A percentile compares a stretch with the other conserved stretches of the same genome.
These are phyloP conservation scores for Plectropomus leopardus DNA, from an alignment of 2,113 vertebrate species.

Conservation along the genomic window DNA sequence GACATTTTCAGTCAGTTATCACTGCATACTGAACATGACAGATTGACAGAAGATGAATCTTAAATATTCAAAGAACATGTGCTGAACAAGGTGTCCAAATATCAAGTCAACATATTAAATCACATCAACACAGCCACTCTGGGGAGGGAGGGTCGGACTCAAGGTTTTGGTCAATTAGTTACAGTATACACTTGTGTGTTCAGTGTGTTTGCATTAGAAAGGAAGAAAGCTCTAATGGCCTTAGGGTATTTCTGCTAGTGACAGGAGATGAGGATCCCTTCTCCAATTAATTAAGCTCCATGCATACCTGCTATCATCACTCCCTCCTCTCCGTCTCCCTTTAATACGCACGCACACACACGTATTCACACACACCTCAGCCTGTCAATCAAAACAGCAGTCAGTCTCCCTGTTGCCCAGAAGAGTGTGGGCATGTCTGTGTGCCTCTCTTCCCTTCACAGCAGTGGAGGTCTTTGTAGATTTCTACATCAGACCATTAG, in stretches of 20 bases:
- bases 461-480: conserved; percentile 63
- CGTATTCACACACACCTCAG: conserved; percentile 10
- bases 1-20: conserved; percentile 24
- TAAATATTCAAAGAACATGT: conserved; percentile 5
- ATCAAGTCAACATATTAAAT: conserved; percentile 7
- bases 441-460: conserved; percentile 54
- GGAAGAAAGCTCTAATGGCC: conserved; percentile 37
- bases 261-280: conserved; percentile 42
- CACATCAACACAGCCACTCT: not conserved
- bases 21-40: not conserved
- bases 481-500: conserved; percentile 69
- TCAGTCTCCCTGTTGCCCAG: conserved; percentile 46
- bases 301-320: conserved; percentile 47
- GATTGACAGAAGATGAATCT: conserved; percentile 43
- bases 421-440: conserved; percentile 32
- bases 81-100: not conserved
- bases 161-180: conserved; percentile 38
- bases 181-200: not conserved
- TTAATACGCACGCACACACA: conserved; percentile 3
- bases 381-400: conserved; percentile 66
- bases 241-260: conserved; percentile 55
- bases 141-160: conserved; percentile 17
- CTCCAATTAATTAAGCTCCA: conserved; percentile 65
- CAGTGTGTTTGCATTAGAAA: conserved; percentile 33
- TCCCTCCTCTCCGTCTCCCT: conserved; percentile 21